Evolutionary conservation across 23 tunicate genomes (phyloP).

Genomic region (Diplosoma virens): DNA sequence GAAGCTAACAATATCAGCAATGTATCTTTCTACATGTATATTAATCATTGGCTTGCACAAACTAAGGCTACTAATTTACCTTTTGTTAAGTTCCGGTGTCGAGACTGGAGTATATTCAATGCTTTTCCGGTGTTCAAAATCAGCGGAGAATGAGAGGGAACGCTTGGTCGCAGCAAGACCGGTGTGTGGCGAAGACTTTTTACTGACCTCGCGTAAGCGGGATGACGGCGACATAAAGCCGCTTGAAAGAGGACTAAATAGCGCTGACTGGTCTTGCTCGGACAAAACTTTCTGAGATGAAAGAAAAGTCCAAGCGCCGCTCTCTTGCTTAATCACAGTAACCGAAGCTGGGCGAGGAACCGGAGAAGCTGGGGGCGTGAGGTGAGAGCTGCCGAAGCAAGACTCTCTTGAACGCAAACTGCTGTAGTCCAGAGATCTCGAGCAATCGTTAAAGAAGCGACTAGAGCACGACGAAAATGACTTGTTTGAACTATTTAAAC

Average conservation of each 20-base stretch:
- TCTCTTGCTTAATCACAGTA: slow-evolving; percentile 76
- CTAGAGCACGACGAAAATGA: slow-evolving; percentile 37
- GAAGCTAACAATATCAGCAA: no score
- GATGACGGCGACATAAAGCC: slow-evolving; percentile 40
- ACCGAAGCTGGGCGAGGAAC: slow-evolving; percentile 80
- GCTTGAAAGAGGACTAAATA: slow-evolving; percentile 57
- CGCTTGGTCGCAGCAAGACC: slow-evolving; percentile 71
- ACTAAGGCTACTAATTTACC: slow-evolving; percentile 38
- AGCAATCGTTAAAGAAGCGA: slow-evolving; percentile 18
- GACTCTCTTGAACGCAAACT: slow-evolving; percentile 20
- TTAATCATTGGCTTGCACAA: no score
- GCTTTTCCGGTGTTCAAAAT: slow-evolving; percentile 69
- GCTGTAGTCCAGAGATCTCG: slow-evolving; percentile 52
- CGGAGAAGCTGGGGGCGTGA: slow-evolving; percentile 75
- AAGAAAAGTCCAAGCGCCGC: slow-evolving; percentile 50
- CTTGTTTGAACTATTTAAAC: neutral
- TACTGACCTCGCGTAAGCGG: neutral
- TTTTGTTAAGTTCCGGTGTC: slow-evolving; percentile 55
- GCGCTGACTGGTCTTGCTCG: neutral
- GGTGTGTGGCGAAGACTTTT: neutral
- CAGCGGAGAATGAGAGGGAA: slow-evolving; percentile 75
- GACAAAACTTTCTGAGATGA: slow-evolving; percentile 35
- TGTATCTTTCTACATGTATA: no score
- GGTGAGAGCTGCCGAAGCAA: neutral
- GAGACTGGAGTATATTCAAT: slow-evolving; percentile 66